Percentiles rank a stretch among this genome's conserved stretches.
Evolutionary conservation across 2,888 invertebrate species (phyloP).

Genomic region (Diarsia brunnea): DNA sequence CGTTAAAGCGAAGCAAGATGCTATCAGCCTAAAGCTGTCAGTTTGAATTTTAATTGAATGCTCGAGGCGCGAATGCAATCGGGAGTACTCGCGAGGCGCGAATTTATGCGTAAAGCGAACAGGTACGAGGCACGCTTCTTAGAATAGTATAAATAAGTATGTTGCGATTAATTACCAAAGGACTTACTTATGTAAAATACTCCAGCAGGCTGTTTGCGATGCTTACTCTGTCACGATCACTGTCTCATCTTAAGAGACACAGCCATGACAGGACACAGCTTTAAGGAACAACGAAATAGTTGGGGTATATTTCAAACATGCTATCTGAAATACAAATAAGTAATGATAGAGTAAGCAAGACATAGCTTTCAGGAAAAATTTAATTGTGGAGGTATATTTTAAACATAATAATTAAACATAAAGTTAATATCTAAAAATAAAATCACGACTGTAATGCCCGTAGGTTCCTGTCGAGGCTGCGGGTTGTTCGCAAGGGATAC

Average conservation of each 20-base stretch:
- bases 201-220: not conserved
- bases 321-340: too few relatives aligned
- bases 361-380: too few relatives aligned
- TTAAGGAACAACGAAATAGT: not conserved
- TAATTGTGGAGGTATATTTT: too few relatives aligned
- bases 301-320: not conserved
- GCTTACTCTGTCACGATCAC: not conserved
- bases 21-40: constrained; percentile 41
- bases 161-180: not conserved
- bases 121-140: not conserved
- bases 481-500: too few relatives aligned
- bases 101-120: constrained; percentile 6
- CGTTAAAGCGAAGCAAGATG: constrained; percentile 25
- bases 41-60: constrained; percentile 44
- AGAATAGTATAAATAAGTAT: constrained; percentile 6
- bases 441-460: too few relatives aligned
- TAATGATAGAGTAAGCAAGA: too few relatives aligned
- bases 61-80: constrained; percentile 21
- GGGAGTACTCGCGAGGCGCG: not conserved
- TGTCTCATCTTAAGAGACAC: not conserved
- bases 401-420: too few relatives aligned
- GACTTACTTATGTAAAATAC: not conserved
- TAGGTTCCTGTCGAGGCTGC: too few relatives aligned
- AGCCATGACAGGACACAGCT: not conserved
- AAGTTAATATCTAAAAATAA: too few relatives aligned